phyloP scores from a whole-genome alignment of 2,113 vertebrate species.

The Panthera uncia region DNA sequence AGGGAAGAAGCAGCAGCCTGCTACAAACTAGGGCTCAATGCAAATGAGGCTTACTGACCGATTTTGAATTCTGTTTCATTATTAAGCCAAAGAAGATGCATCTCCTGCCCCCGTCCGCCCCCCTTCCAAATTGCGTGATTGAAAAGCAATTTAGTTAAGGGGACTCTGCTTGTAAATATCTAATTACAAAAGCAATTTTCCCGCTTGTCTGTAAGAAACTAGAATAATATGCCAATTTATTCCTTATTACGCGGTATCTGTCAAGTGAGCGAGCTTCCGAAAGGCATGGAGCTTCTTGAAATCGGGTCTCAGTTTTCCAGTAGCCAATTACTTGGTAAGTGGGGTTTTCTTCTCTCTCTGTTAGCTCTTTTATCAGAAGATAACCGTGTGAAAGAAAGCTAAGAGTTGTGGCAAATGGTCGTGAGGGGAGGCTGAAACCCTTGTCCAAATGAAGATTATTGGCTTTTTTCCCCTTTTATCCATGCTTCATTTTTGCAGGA shows the following conservation, averaged over 20 bases:
- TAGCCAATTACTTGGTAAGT: conserved; percentile 23
- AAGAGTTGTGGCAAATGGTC: not conserved
- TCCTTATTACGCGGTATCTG: conserved; percentile 29
- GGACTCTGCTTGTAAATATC: conserved; percentile 32
- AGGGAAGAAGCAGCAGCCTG: conserved; percentile 14
- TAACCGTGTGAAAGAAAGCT: conserved; percentile 1
- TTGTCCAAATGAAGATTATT: not conserved
- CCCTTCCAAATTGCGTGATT: not conserved
- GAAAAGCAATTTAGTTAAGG: conserved; percentile 27
- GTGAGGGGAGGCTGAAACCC: not conserved
- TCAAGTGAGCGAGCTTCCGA: not conserved
- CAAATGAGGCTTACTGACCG: conserved; percentile 48
- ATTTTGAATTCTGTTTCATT: conserved; percentile 57
- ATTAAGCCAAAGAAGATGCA: conserved; percentile 9
- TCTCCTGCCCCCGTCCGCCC: not conserved
- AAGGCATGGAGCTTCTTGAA: not conserved
- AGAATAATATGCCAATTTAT: not conserved
- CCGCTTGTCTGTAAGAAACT: not conserved
- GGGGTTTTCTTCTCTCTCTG: not conserved
- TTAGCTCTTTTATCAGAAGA: conserved; percentile 32
- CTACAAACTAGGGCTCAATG: conserved; percentile 15
- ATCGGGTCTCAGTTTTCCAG: not conserved
- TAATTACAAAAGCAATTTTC: conserved; percentile 54
- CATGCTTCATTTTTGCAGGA: not conserved
- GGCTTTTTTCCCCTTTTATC: not conserved